Percentiles rank a stretch among this genome's conserved stretches.
Conservation (phyloP, 2,797 vertebrate species). For the Spea hammondii region DNA sequence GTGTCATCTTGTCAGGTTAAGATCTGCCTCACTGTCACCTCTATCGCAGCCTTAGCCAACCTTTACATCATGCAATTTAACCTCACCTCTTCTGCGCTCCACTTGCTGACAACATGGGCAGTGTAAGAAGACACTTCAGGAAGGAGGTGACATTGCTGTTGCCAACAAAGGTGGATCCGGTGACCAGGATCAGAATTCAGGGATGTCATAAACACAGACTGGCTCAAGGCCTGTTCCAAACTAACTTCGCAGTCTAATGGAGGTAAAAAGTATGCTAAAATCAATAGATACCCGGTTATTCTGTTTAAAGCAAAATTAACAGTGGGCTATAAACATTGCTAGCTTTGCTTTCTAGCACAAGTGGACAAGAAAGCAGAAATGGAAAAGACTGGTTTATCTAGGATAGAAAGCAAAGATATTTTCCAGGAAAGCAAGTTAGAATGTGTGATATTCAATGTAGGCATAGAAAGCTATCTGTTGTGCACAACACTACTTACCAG, state of each 20-base stretch:
- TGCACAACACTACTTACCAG: constrained; percentile 64
- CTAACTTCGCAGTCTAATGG: constrained; percentile 58
- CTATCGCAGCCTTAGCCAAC: too few relatives aligned
- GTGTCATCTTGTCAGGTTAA: too few relatives aligned
- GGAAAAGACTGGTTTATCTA: too few relatives aligned
- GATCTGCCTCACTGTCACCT: too few relatives aligned
- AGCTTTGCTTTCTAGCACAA: too few relatives aligned
- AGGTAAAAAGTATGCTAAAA: too few relatives aligned
- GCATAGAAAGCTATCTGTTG: too few relatives aligned
- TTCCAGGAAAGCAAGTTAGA: neutral
- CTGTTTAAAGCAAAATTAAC: too few relatives aligned
- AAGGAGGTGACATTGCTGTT: constrained; percentile 88
- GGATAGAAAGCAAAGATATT: too few relatives aligned
- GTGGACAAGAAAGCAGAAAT: too few relatives aligned
- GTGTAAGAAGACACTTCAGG: constrained; percentile 86
- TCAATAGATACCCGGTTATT: too few relatives aligned
- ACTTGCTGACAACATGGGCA: constrained; percentile 83
- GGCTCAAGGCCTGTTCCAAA: constrained; percentile 87
- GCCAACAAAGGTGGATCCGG: constrained; percentile 81
- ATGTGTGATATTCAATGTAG: neutral
- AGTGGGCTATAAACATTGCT: too few relatives aligned
- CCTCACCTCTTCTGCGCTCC: constrained; percentile 87
- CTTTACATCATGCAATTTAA: neutral
- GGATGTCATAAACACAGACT: constrained; percentile 86
- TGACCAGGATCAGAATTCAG: constrained; percentile 73